phyloP scores from a whole-genome alignment of 2,113 vertebrate species.

The Trichomycterus rosablanca region DNA sequence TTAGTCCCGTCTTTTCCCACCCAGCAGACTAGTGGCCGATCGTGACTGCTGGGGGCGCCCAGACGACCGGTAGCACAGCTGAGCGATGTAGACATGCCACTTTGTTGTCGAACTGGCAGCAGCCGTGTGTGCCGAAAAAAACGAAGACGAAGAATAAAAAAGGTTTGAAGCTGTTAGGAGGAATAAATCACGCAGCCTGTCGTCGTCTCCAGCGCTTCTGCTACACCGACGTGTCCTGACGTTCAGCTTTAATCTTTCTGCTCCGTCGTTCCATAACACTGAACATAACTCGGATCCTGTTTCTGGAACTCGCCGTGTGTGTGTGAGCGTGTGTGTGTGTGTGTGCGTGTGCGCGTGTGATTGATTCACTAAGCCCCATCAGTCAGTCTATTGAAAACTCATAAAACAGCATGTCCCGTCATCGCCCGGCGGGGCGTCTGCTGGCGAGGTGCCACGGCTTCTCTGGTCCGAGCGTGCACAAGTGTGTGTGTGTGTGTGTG shows the following conservation, averaged over 20 bases:
- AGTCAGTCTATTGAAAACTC: slow-evolving; percentile 51
- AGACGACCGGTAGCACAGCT: too few species aligned
- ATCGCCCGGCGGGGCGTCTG: slow-evolving; percentile 43
- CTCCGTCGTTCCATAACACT: slow-evolving; percentile 18
- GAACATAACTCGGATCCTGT: slow-evolving; percentile 14
- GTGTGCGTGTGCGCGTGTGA: slow-evolving; percentile 7
- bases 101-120: too few species aligned
- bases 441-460: slow-evolving; percentile 46
- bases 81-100: too few species aligned
- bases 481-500: slow-evolving; percentile 14
- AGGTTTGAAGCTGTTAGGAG: too few species aligned
- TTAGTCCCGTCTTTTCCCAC: too few species aligned
- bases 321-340: background rate
- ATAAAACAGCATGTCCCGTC: slow-evolving; percentile 54
- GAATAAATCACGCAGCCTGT: slow-evolving; percentile 28
- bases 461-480: background rate
- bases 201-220: slow-evolving; percentile 25
- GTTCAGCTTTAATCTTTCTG: slow-evolving; percentile 19
- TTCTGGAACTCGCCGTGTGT: background rate
- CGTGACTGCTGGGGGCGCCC: too few species aligned
- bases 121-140: too few species aligned
- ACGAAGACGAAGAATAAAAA: too few species aligned
- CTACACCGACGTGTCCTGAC: background rate
- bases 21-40: too few species aligned
- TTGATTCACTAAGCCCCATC: slow-evolving; percentile 29